Base-by-base conservation (phyloP, 2,797 vertebrate genomes). In the Periparus ater region DNA sequence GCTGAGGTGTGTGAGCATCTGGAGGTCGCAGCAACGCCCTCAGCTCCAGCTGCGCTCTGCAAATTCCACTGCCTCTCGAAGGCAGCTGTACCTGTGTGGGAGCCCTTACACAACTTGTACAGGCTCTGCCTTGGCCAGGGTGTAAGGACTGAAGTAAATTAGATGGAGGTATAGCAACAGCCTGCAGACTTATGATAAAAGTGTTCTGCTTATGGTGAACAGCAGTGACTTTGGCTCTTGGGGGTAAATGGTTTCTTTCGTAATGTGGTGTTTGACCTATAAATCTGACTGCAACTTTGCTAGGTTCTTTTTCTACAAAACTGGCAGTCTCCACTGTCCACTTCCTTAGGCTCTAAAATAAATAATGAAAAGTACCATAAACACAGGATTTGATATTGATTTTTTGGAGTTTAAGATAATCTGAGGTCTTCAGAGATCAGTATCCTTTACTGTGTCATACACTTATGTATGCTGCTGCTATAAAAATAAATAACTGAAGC, bases 401-500 rank as follows among this genome's bases (percentile, higher is more conserved):
- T 97, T 95, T 96, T 84, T 51, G n/a, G 87, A 94, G 88, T 94
- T 93, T 96, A 97, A 93, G 85, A 91, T 96, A 96, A 96, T 96
- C 94, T 88, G 92, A 94, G 87, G 96, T 83, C 95, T 96, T 93
- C 78, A 80, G 85, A 96, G 92, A 92, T 90, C 61, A 45, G 93
- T 92, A 88, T 96, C 85, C 76, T 94, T 94, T 92, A 70, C 84
- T 85, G 50, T 95, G 57, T 94, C 96, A 71, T 95, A 68, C 74
- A 91, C 92, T 95, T 91, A 92, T 89, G 91, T 96, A 92, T 95
- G 88, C 79, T 82, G 50, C 82, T 57, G 87, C 93, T 95, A 94
- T 96, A 95, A 97, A 97, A 97, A 97, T 96, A 97, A 97, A 96
- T 93, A 96, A 97, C 86, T 63, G 83, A 93, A 93, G 78, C 95